These are phyloP conservation scores for Drosophila bocki DNA, from an alignment of 1,140 invertebrate genomes.

Conservation along the genomic window DNA sequence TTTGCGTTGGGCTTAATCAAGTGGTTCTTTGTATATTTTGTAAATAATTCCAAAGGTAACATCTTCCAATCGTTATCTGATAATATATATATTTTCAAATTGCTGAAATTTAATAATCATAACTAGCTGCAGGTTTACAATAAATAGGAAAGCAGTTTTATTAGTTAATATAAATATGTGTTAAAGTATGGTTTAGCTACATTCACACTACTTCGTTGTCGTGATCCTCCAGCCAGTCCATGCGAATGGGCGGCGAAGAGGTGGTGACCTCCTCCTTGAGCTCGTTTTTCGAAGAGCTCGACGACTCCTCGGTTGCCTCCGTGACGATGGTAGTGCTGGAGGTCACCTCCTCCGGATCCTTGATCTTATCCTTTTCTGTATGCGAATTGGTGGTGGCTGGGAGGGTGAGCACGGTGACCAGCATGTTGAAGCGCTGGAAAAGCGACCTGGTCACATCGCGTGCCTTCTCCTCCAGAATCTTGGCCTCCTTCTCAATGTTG, in stretches of 20 bases:
- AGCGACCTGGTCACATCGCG: constrained; percentile 51
- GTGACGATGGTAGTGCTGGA: neutral
- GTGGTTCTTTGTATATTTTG: neutral
- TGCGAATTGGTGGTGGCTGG: neutral
- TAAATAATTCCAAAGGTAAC: neutral
- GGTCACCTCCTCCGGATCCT: neutral
- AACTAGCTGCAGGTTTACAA: neutral
- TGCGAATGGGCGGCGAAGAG: constrained; percentile 2
- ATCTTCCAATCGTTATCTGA: no score
- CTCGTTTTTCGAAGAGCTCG: neutral
- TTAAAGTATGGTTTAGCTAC: neutral
- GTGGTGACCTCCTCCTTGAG: constrained; percentile 28
- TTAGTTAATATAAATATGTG: constrained; percentile 17
- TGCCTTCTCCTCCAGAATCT: constrained; percentile 65
- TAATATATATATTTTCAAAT: neutral
- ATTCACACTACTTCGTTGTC: constrained; percentile 24
- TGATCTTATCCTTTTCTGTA: constrained; percentile 15
- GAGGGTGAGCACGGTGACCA: constrained; percentile 33
- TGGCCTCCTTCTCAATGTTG: constrained; percentile 72
- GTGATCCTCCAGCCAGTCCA: constrained; percentile 40
- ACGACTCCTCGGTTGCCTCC: neutral
- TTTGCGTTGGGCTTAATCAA: constrained; percentile 8
- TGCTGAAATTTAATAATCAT: neutral
- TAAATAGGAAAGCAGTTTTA: constrained; percentile 29
- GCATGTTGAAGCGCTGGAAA: constrained; percentile 49